Evolutionary conservation across 2,888 invertebrate genomes (phyloP).

Genomic region (Sinodicranocentrus sp.): DNA sequence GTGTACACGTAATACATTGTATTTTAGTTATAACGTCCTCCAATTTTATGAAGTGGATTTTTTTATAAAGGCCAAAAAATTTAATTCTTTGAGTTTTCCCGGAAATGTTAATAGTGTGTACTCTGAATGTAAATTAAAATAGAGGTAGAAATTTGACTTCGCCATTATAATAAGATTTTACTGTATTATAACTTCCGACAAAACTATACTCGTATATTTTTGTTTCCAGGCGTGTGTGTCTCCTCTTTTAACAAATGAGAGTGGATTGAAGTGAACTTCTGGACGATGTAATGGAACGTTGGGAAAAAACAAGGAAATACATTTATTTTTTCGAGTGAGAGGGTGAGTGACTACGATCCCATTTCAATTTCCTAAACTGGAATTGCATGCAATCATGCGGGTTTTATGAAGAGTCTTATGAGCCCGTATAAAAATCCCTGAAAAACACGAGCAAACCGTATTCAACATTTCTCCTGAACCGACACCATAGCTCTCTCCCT

Average conservation of each 20-base stretch:
- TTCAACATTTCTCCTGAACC: background rate
- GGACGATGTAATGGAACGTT: constrained; percentile 11
- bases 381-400: constrained; percentile 63
- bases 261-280: constrained; percentile 13
- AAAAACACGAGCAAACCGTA: too few relatives aligned
- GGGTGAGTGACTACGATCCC: constrained; percentile 51
- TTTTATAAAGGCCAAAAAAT: too few relatives aligned
- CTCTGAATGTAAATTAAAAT: too few relatives aligned
- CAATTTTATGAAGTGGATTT: too few relatives aligned
- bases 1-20: too few relatives aligned
- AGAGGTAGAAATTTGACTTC: too few relatives aligned
- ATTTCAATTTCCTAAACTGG: constrained; percentile 61
- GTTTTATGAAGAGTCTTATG: constrained; percentile 51
- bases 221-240: background rate
- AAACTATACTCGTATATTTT: too few relatives aligned
- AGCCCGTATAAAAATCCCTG: constrained; percentile 5
- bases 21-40: too few relatives aligned
- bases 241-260: constrained; percentile 30
- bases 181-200: too few relatives aligned
- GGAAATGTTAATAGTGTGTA: too few relatives aligned
- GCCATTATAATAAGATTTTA: too few relatives aligned
- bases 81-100: too few relatives aligned
- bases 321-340: background rate
- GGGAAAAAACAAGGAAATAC: background rate
- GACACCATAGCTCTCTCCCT: constrained; percentile 1